phyloP scores from a whole-genome alignment of 2,113 vertebrate genomes.

The Barbus barbus region DNA sequence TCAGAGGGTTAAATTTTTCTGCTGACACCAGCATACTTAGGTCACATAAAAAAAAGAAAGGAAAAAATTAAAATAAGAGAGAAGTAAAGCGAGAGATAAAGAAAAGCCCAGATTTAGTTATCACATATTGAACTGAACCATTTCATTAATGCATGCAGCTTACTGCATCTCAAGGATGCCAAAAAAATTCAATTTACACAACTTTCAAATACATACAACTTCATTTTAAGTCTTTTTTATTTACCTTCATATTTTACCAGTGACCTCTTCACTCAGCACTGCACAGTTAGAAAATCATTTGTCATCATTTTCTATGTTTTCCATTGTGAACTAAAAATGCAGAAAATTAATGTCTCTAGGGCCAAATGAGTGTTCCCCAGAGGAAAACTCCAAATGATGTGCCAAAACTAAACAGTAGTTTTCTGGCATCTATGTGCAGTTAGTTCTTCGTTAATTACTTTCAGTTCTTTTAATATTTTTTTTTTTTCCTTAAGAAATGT shows the following conservation, averaged over 20 bases:
- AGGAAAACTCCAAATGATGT: conserved; percentile 86
- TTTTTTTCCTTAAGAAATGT: conserved; percentile 67
- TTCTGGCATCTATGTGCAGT: conserved; percentile 88
- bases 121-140: conserved; percentile 91
- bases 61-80: conserved; percentile 50
- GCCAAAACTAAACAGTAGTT: conserved; percentile 92
- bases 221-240: conserved; percentile 79
- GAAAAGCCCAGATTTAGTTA: conserved; percentile 90
- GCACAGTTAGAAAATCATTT: conserved; percentile 81
- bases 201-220: conserved; percentile 93
- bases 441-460: conserved; percentile 64
- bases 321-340: conserved; percentile 52
- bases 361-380: conserved; percentile 77
- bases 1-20: conserved; percentile 96
- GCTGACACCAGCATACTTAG: conserved; percentile 86
- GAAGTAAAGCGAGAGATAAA: conserved; percentile 62
- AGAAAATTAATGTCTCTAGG: conserved; percentile 79
- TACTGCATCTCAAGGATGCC: conserved; percentile 85
- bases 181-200: conserved; percentile 88
- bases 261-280: conserved; percentile 86
- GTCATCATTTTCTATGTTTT: conserved; percentile 49
- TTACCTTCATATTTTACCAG: conserved; percentile 89
- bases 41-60: conserved; percentile 64
- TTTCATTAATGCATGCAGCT: conserved; percentile 97
- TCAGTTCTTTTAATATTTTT: conserved; percentile 56